Conservation (phyloP, 1,140 invertebrate genomes). For the Ectropis grisescens region DNA sequence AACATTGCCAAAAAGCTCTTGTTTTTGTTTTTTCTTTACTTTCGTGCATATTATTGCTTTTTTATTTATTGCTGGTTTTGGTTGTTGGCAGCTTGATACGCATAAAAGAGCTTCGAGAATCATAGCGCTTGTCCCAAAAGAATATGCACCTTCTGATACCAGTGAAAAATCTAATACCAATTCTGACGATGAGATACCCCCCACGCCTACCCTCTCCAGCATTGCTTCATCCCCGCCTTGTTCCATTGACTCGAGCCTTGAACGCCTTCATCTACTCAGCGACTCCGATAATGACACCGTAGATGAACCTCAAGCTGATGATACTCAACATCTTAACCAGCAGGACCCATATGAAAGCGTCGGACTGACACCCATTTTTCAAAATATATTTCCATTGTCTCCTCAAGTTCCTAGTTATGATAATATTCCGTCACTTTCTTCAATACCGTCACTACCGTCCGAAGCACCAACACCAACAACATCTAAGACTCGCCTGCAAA, state of each 20-base stretch:
- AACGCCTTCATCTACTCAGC: not conserved
- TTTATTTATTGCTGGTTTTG: not conserved
- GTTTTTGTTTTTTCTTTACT: no score
- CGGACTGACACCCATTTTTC: no score
- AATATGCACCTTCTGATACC: not conserved
- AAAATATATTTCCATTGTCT: no score
- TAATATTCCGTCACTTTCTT: constrained; percentile 2
- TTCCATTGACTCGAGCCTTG: not conserved
- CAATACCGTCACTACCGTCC: constrained; percentile 10
- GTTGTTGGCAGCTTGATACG: not conserved
- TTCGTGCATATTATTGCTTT: no score
- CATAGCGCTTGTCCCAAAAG: not conserved
- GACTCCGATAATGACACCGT: no score
- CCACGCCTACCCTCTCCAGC: no score
- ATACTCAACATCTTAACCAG: no score
- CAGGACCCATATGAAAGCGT: constrained; percentile 8
- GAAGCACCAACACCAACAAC: constrained; percentile 9
- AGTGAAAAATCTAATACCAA: not conserved
- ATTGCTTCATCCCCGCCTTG: not conserved
- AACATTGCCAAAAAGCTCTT: no score
- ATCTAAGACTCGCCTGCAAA: constrained; percentile 10
- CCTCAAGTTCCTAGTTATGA: no score
- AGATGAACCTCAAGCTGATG: no score
- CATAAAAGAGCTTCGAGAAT: not conserved
- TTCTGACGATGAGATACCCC: not conserved